A percentile compares a stretch with the other conserved stretches of the same genome.
Conservation (phyloP, 2,888 invertebrate species). For the Apotomis turbidana region DNA sequence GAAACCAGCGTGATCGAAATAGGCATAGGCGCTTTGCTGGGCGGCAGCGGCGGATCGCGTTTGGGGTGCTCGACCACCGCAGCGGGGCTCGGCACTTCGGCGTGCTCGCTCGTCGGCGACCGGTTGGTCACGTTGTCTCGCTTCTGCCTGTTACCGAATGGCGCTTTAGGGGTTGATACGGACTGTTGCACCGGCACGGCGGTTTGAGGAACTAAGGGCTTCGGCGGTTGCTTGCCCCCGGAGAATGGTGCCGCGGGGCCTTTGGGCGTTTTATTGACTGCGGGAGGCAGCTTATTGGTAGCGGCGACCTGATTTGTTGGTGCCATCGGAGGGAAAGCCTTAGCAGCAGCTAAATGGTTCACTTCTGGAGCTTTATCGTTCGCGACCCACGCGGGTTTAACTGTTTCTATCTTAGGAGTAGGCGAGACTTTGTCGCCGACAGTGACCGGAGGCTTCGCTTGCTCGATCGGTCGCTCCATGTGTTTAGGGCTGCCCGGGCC, state of each 20-base stretch:
- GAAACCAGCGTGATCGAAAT: slow-evolving; percentile 78
- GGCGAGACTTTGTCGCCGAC: slow-evolving; percentile 62
- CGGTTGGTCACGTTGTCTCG: slow-evolving; percentile 70
- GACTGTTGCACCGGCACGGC: slow-evolving; percentile 75
- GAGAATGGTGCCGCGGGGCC: slow-evolving; percentile 78
- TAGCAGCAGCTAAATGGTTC: slow-evolving; percentile 49
- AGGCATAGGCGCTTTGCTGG: slow-evolving; percentile 78
- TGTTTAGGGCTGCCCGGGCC: slow-evolving; percentile 73
- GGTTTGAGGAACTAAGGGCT: slow-evolving; percentile 75
- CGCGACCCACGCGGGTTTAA: slow-evolving; percentile 68
- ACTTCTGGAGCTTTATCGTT: slow-evolving; percentile 57
- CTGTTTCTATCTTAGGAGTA: slow-evolving; percentile 61
- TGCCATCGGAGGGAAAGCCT: slow-evolving; percentile 64
- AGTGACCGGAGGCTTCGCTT: slow-evolving; percentile 55
- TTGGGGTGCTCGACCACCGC: slow-evolving; percentile 62
- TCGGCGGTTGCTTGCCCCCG: slow-evolving; percentile 70
- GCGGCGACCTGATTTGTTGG: slow-evolving; percentile 55
- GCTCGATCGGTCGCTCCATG: slow-evolving; percentile 57
- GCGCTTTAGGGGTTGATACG: slow-evolving; percentile 73
- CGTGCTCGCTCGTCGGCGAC: slow-evolving; percentile 68
- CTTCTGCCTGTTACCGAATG: slow-evolving; percentile 78
- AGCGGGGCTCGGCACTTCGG: slow-evolving; percentile 57
- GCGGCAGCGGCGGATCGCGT: slow-evolving; percentile 70
- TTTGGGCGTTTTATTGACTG: slow-evolving; percentile 65
- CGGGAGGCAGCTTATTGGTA: slow-evolving; percentile 63